Conservation (phyloP, 2,113 vertebrate species). For the Xiphorhynchus elegans region DNA sequence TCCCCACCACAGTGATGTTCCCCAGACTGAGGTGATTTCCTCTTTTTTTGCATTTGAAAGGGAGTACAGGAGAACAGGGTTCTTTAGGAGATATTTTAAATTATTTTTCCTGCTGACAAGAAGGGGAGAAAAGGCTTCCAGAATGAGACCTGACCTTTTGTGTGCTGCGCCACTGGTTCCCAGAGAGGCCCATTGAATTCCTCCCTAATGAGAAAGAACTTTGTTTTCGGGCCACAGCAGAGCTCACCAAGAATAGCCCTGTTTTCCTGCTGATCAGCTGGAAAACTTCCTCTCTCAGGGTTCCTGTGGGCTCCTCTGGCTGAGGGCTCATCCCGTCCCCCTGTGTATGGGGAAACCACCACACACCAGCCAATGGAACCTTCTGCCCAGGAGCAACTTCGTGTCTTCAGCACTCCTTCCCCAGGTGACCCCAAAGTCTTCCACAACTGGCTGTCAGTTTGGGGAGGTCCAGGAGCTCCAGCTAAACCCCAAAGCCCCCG, state of each 20-base stretch:
- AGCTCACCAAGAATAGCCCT: background rate
- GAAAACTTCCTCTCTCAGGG: background rate
- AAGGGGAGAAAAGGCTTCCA: background rate
- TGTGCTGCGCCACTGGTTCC: fast-evolving
- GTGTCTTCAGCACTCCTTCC: background rate
- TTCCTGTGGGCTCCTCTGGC: background rate
- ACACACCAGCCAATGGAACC: fast-evolving
- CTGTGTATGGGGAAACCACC: background rate
- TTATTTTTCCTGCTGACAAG: background rate
- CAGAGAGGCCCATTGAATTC: background rate
- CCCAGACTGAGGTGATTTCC: background rate
- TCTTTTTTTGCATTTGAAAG: background rate
- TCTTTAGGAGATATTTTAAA: background rate
- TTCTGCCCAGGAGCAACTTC: background rate
- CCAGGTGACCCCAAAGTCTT: background rate
- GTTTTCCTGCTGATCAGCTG: background rate
- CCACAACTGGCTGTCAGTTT: fast-evolving
- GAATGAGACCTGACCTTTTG: background rate
- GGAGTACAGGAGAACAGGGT: fast-evolving
- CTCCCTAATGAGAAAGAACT: slow-evolving; percentile 38
- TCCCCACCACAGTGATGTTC: fast-evolving
- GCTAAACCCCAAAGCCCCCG: background rate
- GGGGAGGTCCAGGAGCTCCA: background rate
- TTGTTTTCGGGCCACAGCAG: fast-evolving
- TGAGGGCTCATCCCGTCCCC: background rate